Conservation (phyloP, 2,113 vertebrate genomes). For the Pitta sordida region DNA sequence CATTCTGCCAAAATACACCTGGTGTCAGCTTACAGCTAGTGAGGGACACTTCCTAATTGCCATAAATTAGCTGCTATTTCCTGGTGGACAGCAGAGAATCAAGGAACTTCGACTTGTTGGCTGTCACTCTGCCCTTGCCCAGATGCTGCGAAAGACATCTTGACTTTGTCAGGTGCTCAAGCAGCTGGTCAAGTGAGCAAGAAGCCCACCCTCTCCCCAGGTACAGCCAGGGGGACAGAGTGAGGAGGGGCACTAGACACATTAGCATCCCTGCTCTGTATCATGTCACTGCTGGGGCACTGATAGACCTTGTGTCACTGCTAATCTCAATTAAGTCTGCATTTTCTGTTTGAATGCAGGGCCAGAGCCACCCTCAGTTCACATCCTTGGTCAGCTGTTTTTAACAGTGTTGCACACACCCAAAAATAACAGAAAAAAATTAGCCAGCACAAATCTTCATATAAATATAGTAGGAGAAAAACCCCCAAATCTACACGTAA, state of each 20-base stretch:
- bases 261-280: neutral
- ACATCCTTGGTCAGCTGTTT: neutral
- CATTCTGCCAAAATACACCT: neutral
- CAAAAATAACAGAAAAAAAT: neutral
- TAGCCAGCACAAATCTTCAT: neutral
- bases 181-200: neutral
- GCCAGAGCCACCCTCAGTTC: neutral
- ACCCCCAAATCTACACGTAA: neutral
- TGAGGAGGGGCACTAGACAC: fast-evolving
- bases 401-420: neutral
- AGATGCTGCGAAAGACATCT: neutral
- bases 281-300: neutral
- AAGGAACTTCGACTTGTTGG: neutral
- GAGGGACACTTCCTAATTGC: neutral
- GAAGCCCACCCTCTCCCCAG: fast-evolving
- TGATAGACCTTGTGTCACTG: fast-evolving
- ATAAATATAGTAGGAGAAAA: neutral
- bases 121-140: neutral
- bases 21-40: neutral
- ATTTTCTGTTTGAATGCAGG: neutral
- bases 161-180: neutral
- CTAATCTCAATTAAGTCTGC: neutral
- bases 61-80: neutral
- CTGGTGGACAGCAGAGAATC: neutral
- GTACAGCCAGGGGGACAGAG: too few relatives aligned